Percentiles rank a stretch among this genome's conserved stretches.
Conservation (phyloP, 2,888 invertebrate genomes). For the Linnaemya vulpina region DNA sequence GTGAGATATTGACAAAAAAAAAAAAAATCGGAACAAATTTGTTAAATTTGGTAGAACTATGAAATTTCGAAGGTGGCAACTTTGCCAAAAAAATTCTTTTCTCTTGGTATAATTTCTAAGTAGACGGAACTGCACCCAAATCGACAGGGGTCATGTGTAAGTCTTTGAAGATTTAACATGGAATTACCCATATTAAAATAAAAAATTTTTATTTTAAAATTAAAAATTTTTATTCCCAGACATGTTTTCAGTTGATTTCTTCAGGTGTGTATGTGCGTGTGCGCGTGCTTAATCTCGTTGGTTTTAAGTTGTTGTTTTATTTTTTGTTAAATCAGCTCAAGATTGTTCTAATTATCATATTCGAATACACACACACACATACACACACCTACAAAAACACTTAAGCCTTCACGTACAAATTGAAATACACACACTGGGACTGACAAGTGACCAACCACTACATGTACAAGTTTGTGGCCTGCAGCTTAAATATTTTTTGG, state of each 20-base stretch:
- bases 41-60: too few species aligned
- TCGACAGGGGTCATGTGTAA: too few species aligned
- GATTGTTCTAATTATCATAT: slow-evolving; percentile 51
- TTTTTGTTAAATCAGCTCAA: slow-evolving; percentile 51
- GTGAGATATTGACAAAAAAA: too few species aligned
- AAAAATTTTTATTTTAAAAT: too few species aligned
- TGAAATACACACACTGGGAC: not conserved
- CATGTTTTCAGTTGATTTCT: slow-evolving; percentile 1
- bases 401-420: not conserved
- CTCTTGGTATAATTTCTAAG: too few species aligned
- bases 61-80: too few species aligned
- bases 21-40: too few species aligned
- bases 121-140: too few species aligned
- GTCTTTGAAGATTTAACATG: too few species aligned
- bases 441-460: slow-evolving; percentile 52
- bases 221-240: not conserved
- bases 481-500: not conserved
- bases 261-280: slow-evolving; percentile 18
- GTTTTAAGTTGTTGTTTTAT: slow-evolving; percentile 27
- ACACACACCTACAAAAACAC: not conserved
- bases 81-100: too few species aligned
- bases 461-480: slow-evolving; percentile 46
- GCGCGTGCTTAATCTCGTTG: slow-evolving; percentile 21
- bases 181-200: too few species aligned
- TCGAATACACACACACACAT: slow-evolving; percentile 4